These are phyloP conservation scores for Ptyas mucosa DNA, from an alignment of 2,113 vertebrate genomes.

Conservation along the genomic window DNA sequence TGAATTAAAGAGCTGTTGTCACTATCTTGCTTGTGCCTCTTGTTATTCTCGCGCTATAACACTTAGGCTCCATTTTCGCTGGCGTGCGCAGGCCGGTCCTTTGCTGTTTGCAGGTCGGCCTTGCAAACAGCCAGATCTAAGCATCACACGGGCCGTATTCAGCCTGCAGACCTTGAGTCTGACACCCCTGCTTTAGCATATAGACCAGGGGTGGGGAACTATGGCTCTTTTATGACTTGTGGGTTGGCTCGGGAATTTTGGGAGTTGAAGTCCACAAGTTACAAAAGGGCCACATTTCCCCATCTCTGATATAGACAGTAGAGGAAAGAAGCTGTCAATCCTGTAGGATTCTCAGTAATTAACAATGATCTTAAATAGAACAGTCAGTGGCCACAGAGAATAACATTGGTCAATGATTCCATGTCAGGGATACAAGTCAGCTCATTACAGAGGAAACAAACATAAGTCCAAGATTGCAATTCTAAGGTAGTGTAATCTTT, in stretches of 20 bases:
- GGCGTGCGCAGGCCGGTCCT: no score
- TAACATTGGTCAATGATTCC: background rate
- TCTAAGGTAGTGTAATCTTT: background rate
- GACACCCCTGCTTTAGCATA: background rate
- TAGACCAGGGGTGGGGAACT: background rate
- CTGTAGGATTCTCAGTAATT: background rate
- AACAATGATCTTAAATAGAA: background rate
- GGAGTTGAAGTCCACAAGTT: no score
- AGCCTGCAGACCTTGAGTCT: no score
- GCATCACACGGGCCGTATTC: accelerated
- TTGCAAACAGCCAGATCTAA: no score
- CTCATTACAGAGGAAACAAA: background rate
- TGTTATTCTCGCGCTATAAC: no score
- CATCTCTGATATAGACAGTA: background rate
- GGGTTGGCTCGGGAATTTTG: no score
- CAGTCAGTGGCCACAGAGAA: background rate
- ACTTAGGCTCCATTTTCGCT: no score
- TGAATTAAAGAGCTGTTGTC: no score
- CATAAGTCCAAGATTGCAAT: background rate
- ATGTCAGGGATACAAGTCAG: background rate
- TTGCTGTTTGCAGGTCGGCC: no score
- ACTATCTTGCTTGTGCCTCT: no score
- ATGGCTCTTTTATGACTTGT: background rate
- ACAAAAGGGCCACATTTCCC: no score
- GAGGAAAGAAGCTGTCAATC: background rate